Conservation (phyloP, 2,113 vertebrate genomes). For the Raja brachyura region DNA sequence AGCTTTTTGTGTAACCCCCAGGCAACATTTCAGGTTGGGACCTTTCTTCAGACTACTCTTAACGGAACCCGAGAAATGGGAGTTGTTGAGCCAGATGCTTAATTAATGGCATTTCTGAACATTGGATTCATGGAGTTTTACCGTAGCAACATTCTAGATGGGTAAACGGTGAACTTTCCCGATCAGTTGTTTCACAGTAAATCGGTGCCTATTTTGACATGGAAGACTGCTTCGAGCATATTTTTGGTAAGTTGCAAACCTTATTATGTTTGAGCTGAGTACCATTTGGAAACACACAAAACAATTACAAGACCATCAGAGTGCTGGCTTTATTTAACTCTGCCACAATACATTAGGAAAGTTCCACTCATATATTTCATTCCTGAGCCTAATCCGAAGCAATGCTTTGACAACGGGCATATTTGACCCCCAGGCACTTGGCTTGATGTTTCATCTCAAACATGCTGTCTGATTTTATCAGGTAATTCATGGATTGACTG, state of each 20-base stretch:
- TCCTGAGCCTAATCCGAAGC: neutral
- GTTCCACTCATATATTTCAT: neutral
- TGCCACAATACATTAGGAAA: neutral
- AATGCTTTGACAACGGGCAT: neutral
- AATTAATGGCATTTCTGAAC: too few relatives aligned
- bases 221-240: neutral
- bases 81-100: too few relatives aligned
- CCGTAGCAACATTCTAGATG: neutral
- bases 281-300: neutral
- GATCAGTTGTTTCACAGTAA: neutral
- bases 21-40: too few relatives aligned
- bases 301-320: too few relatives aligned
- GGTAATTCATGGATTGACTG: neutral
- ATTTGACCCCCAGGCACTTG: neutral
- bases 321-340: neutral
- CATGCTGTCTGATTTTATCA: neutral
- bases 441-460: neutral
- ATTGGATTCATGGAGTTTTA: too few relatives aligned
- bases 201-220: neutral
- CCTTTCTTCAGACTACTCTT: too few relatives aligned
- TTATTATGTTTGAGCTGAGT: neutral
- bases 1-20: too few relatives aligned
- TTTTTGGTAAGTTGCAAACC: neutral
- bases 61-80: too few relatives aligned
- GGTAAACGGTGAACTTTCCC: neutral